Base-by-base conservation (phyloP, 2,888 invertebrate species). In the Hesperia comma region DNA sequence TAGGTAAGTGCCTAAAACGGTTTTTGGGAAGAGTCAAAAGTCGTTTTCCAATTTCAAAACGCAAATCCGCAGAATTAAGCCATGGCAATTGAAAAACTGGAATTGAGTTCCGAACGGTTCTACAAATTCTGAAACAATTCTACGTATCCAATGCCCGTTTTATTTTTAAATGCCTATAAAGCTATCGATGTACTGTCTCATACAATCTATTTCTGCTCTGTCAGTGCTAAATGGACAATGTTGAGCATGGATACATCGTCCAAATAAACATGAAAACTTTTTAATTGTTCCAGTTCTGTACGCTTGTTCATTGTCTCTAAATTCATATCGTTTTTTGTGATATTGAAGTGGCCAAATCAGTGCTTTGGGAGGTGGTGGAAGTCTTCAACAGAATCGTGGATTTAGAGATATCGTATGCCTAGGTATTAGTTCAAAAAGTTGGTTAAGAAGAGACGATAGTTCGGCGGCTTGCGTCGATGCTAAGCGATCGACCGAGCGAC, bases 121-220 rank as follows among this genome's bases (percentile, higher is more conserved):
- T 60, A 66, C 66, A 66, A 66, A 66, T 66, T 66, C 60, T 66
- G 66, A 46, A 66, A 60, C 66, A 60, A 32, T 66, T 55, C 60
- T 60, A 66, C 60, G 66, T 67, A 67, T 66, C 43, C 54, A 67
- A 66, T 66, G 66, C 37, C 19, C 61, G 49, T 67, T 67, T 67
- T 67, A 67, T 67, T 67, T 67, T 67, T 67, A 67, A 67, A 67
- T 43, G 66, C 66, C 66, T 61, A 67, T 67, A 61, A 67, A 67
- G 40, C 66, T 67, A 67, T 67, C 66, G 66, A 67, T 67, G 61
- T 67, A 61, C 21, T 66, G 66, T 67, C 66, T 67, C 66, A 67
- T 67, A 61, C 66, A 55, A 67, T 67, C 66, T 67, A 67, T 67
- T 61, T 67, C 60, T 46, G 54, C 66, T 67, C 61, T 67, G 61